Evolutionary conservation across 2,113 vertebrate species (phyloP).

Genomic region (Taurulus bubalis): DNA sequence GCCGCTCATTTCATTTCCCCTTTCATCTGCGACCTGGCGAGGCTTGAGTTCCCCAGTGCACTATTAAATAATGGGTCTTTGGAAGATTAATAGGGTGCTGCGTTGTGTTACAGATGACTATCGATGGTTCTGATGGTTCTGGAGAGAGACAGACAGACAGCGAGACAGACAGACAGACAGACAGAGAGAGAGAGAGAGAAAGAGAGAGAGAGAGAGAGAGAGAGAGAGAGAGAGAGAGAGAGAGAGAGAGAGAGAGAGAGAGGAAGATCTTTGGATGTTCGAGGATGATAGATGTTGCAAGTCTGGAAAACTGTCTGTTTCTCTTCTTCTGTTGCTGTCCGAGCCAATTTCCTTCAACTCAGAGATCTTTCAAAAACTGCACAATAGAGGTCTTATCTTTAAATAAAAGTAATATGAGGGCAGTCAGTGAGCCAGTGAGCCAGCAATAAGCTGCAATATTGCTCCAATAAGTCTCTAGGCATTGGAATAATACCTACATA

Average conservation of each 20-base stretch:
- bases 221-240: constrained; percentile 2
- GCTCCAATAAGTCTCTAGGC: constrained; percentile 18
- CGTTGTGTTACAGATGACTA: constrained; percentile 47
- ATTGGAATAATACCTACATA: constrained; percentile 35
- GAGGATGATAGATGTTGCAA: constrained; percentile 36
- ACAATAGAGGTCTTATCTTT: constrained; percentile 52
- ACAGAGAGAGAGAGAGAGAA: constrained; percentile 1
- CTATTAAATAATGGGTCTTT: constrained; percentile 74
- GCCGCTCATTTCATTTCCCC: constrained; percentile 72
- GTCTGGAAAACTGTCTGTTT: constrained; percentile 43
- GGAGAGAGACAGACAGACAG: constrained; percentile 22
- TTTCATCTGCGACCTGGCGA: constrained; percentile 65
- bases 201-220: constrained; percentile 19
- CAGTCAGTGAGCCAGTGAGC: constrained; percentile 8
- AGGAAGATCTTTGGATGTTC: constrained; percentile 45
- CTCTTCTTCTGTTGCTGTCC: constrained; percentile 28
- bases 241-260: constrained; percentile 6
- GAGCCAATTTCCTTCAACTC: constrained; percentile 61
- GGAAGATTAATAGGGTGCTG: constrained; percentile 75
- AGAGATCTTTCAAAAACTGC: constrained; percentile 44
- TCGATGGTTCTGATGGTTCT: constrained; percentile 46
- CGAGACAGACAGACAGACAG: constrained; percentile 5
- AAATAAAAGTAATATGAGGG: constrained; percentile 49
- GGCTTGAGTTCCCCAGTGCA: constrained; percentile 52
- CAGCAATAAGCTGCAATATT: background rate